Conservation (phyloP, 2,113 vertebrate genomes). For the Lates calcarifer region DNA sequence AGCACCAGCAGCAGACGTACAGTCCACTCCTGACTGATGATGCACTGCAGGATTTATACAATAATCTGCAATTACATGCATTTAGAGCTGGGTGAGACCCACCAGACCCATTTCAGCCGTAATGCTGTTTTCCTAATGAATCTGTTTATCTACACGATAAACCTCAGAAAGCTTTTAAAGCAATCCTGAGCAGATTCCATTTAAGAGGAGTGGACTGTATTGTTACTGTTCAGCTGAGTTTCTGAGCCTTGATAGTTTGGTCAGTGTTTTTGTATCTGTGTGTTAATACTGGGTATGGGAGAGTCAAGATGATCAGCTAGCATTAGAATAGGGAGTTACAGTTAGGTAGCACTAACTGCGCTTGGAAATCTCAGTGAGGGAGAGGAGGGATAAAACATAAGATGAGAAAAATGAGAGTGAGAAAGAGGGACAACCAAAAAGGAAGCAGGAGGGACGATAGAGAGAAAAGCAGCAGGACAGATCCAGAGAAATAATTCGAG, state of each 20-base stretch:
- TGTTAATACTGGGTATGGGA: slow-evolving; percentile 31
- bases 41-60: slow-evolving; percentile 48
- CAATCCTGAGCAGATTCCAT: slow-evolving; percentile 47
- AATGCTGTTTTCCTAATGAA: slow-evolving; percentile 49
- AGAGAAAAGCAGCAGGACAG: slow-evolving; percentile 42
- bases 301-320: slow-evolving; percentile 43
- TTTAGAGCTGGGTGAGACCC: slow-evolving; percentile 55
- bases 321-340: slow-evolving; percentile 19
- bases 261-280: slow-evolving; percentile 7
- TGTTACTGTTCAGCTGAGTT: slow-evolving; percentile 34
- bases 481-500: slow-evolving; percentile 44
- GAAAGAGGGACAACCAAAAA: slow-evolving; percentile 33
- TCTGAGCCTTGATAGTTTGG: slow-evolving; percentile 37
- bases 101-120: slow-evolving; percentile 42
- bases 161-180: slow-evolving; percentile 65
- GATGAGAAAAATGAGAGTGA: slow-evolving; percentile 44
- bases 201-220: slow-evolving; percentile 61
- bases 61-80: slow-evolving; percentile 67
- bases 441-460: slow-evolving; percentile 23
- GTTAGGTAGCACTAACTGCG: slow-evolving; percentile 41
- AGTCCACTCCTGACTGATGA: slow-evolving; percentile 67
- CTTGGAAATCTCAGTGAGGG: slow-evolving; percentile 50
- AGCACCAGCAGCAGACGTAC: slow-evolving; percentile 51
- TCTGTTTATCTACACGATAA: slow-evolving; percentile 54
- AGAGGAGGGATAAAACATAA: slow-evolving; percentile 33